A percentile compares a stretch with the other conserved stretches of the same genome.
Conservation (phyloP, 2,797 vertebrate genomes). For the Spea hammondii region DNA sequence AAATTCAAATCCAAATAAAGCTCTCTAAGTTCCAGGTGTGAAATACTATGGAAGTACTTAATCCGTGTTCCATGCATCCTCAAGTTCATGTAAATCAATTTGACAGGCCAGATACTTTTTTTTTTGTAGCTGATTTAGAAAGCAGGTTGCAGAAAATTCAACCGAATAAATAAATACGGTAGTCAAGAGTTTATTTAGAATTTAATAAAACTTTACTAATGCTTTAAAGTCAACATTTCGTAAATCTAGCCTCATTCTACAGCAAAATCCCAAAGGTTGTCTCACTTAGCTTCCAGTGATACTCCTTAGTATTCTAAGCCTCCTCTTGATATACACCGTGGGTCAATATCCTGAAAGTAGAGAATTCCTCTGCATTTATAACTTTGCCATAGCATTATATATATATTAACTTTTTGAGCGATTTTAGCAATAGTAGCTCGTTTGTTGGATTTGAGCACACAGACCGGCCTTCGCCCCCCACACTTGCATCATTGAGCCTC, state of each 20-base stretch:
- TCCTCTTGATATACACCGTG: too few species aligned
- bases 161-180: conserved; percentile 27
- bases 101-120: not conserved
- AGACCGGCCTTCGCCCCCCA: too few species aligned
- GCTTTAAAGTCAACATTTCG: conserved; percentile 41
- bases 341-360: too few species aligned
- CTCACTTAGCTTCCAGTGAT: too few species aligned
- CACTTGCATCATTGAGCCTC: too few species aligned
- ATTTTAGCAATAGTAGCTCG: too few species aligned
- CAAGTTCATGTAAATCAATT: conserved; percentile 23
- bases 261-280: conserved; percentile 13
- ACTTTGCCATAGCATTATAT: too few species aligned
- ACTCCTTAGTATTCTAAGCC: too few species aligned
- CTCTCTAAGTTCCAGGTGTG: conserved; percentile 48
- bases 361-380: too few species aligned
- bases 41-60: conserved; percentile 39
- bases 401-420: too few species aligned
- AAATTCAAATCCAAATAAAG: conserved; percentile 45
- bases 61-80: conserved; percentile 14
- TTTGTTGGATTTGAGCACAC: too few species aligned
- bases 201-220: conserved; percentile 43
- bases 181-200: conserved; percentile 29
- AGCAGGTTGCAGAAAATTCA: conserved; percentile 21
- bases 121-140: conserved; percentile 33
- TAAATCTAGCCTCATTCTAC: not conserved